Evolutionary conservation across 2,113 vertebrate genomes (phyloP).

Genomic region (Muntiacus muntjak): DNA sequence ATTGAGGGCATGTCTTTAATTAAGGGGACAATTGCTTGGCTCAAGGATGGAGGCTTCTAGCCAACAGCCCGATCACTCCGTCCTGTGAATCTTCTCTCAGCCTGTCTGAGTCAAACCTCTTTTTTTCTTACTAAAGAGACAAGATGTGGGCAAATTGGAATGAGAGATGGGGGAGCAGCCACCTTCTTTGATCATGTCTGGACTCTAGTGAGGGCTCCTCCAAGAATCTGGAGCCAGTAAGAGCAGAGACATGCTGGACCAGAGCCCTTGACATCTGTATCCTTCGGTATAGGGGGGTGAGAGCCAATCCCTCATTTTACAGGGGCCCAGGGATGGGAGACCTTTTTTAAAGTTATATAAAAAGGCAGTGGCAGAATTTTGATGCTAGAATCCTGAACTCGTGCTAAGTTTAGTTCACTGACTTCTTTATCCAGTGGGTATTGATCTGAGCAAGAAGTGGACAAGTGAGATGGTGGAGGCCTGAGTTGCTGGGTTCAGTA

Average conservation of each 20-base stretch:
- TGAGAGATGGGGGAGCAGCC: not conserved
- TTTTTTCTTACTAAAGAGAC: not conserved
- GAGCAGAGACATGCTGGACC: not conserved
- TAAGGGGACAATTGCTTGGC: conserved; percentile 67
- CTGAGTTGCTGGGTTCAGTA: not conserved
- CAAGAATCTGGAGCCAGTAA: not conserved
- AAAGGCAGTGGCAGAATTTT: not conserved
- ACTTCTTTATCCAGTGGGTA: not conserved
- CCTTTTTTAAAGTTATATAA: not conserved
- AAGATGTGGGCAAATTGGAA: not conserved
- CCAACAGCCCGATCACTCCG: not conserved
- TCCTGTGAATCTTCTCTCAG: not conserved
- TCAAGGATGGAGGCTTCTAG: not conserved
- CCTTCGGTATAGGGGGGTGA: not conserved
- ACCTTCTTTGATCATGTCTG: not conserved
- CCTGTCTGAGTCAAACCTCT: not conserved
- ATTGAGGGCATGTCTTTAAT: conserved; percentile 58
- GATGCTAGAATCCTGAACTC: not conserved
- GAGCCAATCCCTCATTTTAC: not conserved
- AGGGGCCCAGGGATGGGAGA: not conserved
- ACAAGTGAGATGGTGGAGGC: not conserved
- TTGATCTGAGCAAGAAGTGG: not conserved
- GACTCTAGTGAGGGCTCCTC: not conserved
- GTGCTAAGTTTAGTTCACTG: not conserved
- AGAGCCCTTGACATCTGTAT: not conserved